These are phyloP conservation scores for Periophthalmodon schlosseri DNA, from an alignment of 2,113 vertebrate genomes.

Conservation along the genomic window DNA sequence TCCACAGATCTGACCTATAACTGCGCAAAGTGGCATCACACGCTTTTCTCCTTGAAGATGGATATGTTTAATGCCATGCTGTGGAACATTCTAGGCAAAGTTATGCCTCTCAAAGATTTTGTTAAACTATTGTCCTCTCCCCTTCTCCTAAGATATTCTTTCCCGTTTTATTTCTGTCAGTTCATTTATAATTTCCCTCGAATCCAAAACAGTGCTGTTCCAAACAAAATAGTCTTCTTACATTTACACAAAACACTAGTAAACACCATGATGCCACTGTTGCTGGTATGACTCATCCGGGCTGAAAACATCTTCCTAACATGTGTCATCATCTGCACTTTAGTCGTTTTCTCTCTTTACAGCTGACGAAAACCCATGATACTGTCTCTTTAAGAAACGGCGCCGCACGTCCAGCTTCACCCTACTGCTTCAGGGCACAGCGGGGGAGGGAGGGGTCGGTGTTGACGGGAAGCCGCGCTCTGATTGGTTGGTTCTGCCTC, in stretches of 20 bases:
- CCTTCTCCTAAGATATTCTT: too few species aligned
- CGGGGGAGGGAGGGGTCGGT: constrained; percentile 63
- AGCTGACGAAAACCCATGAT: constrained; percentile 47
- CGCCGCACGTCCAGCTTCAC: constrained; percentile 38
- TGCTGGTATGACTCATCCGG: not conserved
- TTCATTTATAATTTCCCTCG: too few species aligned
- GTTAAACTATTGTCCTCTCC: too few species aligned
- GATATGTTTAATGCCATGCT: not conserved
- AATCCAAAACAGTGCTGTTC: not conserved
- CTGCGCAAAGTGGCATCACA: too few species aligned
- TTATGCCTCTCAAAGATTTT: too few species aligned
- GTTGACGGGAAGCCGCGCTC: constrained; percentile 53
- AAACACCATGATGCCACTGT: not conserved
- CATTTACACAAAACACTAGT: not conserved
- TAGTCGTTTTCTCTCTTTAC: not conserved
- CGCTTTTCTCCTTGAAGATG: not conserved
- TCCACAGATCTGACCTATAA: too few species aligned
- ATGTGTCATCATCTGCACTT: constrained; percentile 49
- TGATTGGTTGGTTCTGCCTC: constrained; percentile 62
- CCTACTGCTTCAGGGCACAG: constrained; percentile 49
- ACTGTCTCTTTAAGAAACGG: constrained; percentile 75
- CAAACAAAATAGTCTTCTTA: too few species aligned
- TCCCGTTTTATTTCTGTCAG: too few species aligned
- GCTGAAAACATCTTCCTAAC: constrained; percentile 40
- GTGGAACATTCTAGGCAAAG: too few species aligned